Evolutionary conservation across 2,797 vertebrate species (phyloP).

Genomic region (Takifugu ocellatus): DNA sequence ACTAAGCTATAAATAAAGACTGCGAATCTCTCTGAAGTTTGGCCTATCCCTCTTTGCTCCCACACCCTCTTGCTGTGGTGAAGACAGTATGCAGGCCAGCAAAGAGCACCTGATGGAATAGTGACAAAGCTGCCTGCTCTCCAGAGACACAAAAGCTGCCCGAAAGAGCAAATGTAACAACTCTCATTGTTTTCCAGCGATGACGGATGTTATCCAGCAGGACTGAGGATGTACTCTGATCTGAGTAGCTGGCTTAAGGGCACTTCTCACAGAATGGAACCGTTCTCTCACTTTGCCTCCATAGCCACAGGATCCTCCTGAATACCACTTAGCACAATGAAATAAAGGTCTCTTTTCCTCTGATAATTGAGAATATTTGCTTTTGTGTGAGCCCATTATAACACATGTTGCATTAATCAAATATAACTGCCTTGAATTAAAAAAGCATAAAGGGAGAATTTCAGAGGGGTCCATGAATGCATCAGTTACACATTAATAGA

Average conservation of each 20-base stretch:
- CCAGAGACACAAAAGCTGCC: conserved; percentile 16
- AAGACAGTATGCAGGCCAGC: neutral
- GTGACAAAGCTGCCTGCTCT: conserved; percentile 12
- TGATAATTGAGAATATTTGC: neutral
- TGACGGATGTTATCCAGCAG: conserved; percentile 11
- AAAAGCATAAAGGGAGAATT: neutral
- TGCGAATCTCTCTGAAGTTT: neutral
- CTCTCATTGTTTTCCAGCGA: conserved; percentile 13
- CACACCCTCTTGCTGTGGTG: conserved; percentile 1
- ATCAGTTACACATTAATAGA: conserved; percentile 8
- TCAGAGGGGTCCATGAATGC: no score
- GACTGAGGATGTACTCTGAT: conserved; percentile 26
- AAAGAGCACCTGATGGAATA: neutral
- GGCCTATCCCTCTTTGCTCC: neutral
- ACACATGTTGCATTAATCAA: neutral
- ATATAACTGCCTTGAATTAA: neutral
- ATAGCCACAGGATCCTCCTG: conserved; percentile 21
- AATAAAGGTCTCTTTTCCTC: conserved; percentile 1
- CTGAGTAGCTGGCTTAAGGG: conserved; percentile 37
- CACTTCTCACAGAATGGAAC: conserved; percentile 29
- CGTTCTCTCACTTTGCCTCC: conserved; percentile 12
- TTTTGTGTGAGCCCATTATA: neutral
- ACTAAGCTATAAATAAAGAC: no score
- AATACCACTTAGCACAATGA: conserved; percentile 26
- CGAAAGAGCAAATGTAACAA: conserved; percentile 6